phyloP scores from a whole-genome alignment of 2,113 vertebrate genomes.

The Callipepla californica region DNA sequence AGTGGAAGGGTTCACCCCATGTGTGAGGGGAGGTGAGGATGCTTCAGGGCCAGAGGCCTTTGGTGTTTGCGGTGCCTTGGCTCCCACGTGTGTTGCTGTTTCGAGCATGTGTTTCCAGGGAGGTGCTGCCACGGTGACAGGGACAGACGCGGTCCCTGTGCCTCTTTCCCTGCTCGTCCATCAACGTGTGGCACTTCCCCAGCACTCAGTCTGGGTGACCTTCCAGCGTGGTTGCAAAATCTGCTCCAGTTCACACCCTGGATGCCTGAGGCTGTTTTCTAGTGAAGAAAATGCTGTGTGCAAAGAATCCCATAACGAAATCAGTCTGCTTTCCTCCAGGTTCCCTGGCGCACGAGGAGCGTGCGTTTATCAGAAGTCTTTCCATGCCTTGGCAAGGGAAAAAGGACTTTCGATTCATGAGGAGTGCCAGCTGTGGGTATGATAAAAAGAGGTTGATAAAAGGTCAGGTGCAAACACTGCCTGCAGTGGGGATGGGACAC shows the following conservation, averaged over 20 bases:
- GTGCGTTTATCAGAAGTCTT: background rate
- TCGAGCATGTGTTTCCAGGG: background rate
- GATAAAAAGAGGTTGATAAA: background rate
- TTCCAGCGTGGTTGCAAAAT: background rate
- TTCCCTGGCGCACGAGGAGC: background rate
- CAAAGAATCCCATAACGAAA: background rate
- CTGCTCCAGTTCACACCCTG: background rate
- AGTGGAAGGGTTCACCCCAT: background rate
- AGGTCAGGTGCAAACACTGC: background rate
- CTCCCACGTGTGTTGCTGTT: background rate
- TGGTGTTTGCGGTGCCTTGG: background rate
- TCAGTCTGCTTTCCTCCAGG: background rate
- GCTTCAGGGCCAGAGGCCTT: background rate
- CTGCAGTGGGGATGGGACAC: fast-evolving
- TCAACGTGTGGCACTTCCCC: fast-evolving
- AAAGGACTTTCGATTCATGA: background rate
- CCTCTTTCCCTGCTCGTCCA: background rate
- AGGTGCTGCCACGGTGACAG: background rate
- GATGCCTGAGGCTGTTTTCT: background rate
- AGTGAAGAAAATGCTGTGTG: fast-evolving
- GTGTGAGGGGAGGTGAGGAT: background rate
- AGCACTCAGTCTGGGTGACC: background rate
- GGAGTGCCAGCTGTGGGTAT: background rate
- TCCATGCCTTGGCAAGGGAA: background rate
- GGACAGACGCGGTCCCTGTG: background rate